phyloP scores from a whole-genome alignment of 2,888 invertebrate species.

The Caenorhabditis imperialis region DNA sequence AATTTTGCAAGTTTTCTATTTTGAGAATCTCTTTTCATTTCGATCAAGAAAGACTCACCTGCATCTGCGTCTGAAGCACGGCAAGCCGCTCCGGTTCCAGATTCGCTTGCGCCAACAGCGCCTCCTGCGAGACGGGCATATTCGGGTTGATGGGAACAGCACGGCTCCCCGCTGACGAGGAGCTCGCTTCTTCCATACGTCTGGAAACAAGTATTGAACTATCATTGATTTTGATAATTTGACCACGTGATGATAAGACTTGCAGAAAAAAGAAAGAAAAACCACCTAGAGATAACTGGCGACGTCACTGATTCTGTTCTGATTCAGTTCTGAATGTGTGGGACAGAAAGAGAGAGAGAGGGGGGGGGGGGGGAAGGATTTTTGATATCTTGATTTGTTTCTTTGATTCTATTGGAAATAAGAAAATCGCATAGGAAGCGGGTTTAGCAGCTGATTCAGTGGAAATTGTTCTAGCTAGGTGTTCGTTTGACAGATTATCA shows the following conservation, averaged over 20 bases:
- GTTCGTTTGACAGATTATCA: too few relatives aligned
- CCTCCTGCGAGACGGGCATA: conserved; percentile 16
- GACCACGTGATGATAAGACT: too few relatives aligned
- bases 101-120: conserved; percentile 26
- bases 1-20: too few relatives aligned
- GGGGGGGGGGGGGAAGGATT: not conserved
- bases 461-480: too few relatives aligned
- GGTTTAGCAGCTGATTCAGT: too few relatives aligned
- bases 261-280: not conserved
- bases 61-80: conserved; percentile 27
- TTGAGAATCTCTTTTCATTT: too few relatives aligned
- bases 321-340: too few relatives aligned
- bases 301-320: too few relatives aligned
- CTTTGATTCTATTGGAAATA: too few relatives aligned
- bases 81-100: conserved; percentile 37
- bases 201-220: conserved; percentile 18
- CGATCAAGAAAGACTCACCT: conserved; percentile 19
- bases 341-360: not conserved
- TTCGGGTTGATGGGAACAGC: conserved; percentile 17
- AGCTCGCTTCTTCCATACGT: conserved; percentile 48
- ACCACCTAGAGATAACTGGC: not conserved
- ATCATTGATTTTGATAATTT: too few relatives aligned
- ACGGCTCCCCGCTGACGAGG: conserved; percentile 45
- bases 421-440: too few relatives aligned
- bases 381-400: not conserved